phyloP scores from a whole-genome alignment of 1,140 invertebrate species.

The Pemphigus obesinymphae region DNA sequence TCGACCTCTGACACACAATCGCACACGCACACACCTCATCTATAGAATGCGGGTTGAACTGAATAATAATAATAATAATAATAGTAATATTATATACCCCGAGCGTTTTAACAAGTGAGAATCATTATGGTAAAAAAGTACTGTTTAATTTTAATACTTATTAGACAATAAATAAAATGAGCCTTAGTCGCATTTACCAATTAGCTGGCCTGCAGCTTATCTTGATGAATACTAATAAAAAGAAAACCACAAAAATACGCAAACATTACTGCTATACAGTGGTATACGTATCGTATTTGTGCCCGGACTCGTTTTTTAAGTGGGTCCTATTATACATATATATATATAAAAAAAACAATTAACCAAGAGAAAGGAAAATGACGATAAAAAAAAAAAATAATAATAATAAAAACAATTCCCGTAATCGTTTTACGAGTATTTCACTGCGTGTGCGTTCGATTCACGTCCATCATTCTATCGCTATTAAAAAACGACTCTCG shows the following conservation, averaged over 20 bases:
- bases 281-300: not conserved
- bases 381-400: conserved; percentile 21
- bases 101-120: not conserved
- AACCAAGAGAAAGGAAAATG: conserved; percentile 7
- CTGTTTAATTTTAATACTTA: conserved; percentile 31
- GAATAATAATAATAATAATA: conserved; percentile 23
- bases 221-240: conserved; percentile 33
- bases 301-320: conserved; percentile 16
- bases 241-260: conserved; percentile 7
- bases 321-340: not conserved
- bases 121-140: conserved; percentile 7
- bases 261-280: not conserved
- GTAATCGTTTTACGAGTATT: conserved; percentile 13
- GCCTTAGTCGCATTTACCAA: conserved; percentile 13
- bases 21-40: conserved; percentile 3
- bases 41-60: conserved; percentile 25
- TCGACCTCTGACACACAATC: conserved; percentile 37
- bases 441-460: conserved; percentile 11
- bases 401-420: conserved; percentile 20
- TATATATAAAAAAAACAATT: not conserved
- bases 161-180: conserved; percentile 23
- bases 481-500: not conserved
- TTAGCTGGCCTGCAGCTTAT: not conserved
- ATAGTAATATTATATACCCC: not conserved
- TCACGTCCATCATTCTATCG: not conserved